Evolutionary conservation across 1,140 invertebrate genomes (phyloP), one percentile per base, ranked within the genome.

Genomic region (Lordiphosa collinella): DNA sequence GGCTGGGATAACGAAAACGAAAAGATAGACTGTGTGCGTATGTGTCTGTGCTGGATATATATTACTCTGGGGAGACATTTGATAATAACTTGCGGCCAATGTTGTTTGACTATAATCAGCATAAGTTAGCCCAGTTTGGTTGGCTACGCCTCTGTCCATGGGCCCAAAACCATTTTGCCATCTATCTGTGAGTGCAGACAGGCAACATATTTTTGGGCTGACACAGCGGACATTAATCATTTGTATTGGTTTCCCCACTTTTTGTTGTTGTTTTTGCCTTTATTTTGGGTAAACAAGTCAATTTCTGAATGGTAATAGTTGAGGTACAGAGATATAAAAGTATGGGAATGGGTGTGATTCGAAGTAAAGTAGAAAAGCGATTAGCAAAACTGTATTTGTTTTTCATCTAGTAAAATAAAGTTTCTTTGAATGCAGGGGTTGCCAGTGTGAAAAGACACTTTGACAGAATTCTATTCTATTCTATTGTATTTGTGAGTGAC

Each of bases 41-140:
- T 47, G 35, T 43, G 25, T 25, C 13, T 22, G 12, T 48, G 18
- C 31, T 60, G 63, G 54, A 82, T 80, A 80, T 76, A 80, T 80
- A 84, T 82, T 72, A 78, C 78, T 69, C 78, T 41, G 51, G 78
- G 78, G 78, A 82, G 72, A 78, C 78, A 82, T 84, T 82, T 84
- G 78, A 82, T 82, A 82, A 82, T 82, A 82, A 82, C 72, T 84
- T 84, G 79, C 78, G 78, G 78, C 41, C 56, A 65, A 84, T 76
- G 76, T 54, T 40, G 37, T 49, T 49, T 63, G 59, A 53, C 76
- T 84, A 73, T 82, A 82, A 82, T 82, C 78, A 82, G 76, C 76
- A 76, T 76, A 82, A 84, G 76, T 76, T 82, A 62, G 66, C 52
- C 65, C 75, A 80, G 65, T 71, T 73, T 60, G 32, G 35, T 50